Percentiles rank a stretch among this genome's conserved stretches.
Conservation (phyloP, 2,888 invertebrate genomes). For the Bombylius major region DNA sequence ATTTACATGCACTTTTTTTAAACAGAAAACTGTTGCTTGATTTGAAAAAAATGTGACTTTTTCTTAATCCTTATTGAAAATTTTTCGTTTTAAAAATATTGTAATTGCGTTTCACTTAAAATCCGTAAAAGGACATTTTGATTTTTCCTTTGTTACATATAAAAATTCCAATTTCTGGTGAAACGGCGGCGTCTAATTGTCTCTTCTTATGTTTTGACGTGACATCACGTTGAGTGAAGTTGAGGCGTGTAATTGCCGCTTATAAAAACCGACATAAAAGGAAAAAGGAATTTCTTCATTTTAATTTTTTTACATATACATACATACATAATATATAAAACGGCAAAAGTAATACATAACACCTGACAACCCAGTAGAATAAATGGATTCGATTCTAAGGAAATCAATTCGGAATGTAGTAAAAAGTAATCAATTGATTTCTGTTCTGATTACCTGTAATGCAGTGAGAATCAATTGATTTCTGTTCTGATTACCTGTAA, state of each 20-base stretch:
- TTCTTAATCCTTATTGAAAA: neutral
- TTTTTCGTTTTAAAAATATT: neutral
- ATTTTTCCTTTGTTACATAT: neutral
- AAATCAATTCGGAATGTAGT: too few relatives aligned
- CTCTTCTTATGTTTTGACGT: constrained; percentile 1
- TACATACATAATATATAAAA: too few relatives aligned
- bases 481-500: too few relatives aligned
- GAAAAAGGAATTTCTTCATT: neutral
- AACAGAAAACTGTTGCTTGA: too few relatives aligned
- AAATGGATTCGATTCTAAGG: too few relatives aligned
- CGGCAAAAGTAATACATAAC: neutral
- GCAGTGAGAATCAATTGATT: too few relatives aligned
- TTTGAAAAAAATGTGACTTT: too few relatives aligned
- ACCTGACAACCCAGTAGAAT: too few relatives aligned
- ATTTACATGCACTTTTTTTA: too few relatives aligned
- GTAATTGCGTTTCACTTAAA: neutral
- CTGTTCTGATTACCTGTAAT: too few relatives aligned
- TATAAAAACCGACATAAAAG: neutral
- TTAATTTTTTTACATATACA: neutral
- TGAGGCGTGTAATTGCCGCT: constrained; percentile 4
- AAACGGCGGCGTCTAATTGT: constrained; percentile 4
- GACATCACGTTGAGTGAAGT: neutral
- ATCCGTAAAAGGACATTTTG: neutral
- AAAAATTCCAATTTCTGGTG: neutral
- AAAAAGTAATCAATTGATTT: too few relatives aligned